Base-by-base conservation (phyloP, 2,113 vertebrate genomes). In the Ophthalmolycus amberensis region DNA sequence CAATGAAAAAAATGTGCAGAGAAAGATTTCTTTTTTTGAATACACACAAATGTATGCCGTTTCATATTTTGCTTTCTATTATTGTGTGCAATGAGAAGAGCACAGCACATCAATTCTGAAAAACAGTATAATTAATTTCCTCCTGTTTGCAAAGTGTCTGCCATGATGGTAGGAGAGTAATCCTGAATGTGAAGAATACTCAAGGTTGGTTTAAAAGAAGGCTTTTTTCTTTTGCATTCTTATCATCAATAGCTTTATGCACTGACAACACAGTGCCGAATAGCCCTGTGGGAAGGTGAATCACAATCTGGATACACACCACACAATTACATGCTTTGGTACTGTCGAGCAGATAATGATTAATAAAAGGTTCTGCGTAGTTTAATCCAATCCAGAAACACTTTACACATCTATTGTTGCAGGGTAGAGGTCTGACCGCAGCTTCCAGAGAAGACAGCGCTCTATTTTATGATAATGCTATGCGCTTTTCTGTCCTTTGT, bases 191-290 rank as follows among this genome's bases (percentile, higher is more conserved):
- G 48, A 74, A 74, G 75, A 84, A 72, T 44, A 80, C 10, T 76
- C 62, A 75, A 89, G 68, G 58, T 83, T 82, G 66, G 70, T 84
- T 87, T 84, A 63, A 82, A 87, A 84, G 50, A 80, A 56, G 42
- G 37, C 22, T 68, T 73, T 85, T 70, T 67, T 69, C 37, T 71
- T 84, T 85, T 71, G 44, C 68, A 64, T 81, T 84, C 63, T 85
- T 91, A 88, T 86, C 87, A 78, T 83, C 72, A 73, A 71, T 69
- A 66, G 63, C 71, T 83, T 84, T 84, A 89, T 92, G 66, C 59
- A 52, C 80, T 79, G 63, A 87, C 72, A 90, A 87, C 77, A 79
- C 40, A 29, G 70, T 62, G 72, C 60, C 65, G 62, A 90, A 89
- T 60, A 81, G 75, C 81, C 87, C 73, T 67, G 60, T 71, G 83